Percentiles rank a stretch among this genome's conserved stretches.
Conservation (phyloP, 2,888 invertebrate genomes). For the Merodon equestris region DNA sequence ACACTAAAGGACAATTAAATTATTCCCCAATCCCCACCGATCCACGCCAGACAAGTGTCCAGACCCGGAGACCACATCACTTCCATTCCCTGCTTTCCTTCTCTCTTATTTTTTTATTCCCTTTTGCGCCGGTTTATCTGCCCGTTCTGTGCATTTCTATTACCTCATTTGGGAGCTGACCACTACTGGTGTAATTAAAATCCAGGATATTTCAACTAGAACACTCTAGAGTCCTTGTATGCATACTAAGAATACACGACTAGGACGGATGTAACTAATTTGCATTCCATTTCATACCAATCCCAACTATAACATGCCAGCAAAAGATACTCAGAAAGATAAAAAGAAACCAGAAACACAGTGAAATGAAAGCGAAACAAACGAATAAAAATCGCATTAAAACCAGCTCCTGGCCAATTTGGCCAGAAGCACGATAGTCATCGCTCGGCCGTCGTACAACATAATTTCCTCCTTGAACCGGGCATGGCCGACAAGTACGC, state of each 20-base stretch:
- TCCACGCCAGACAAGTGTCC: no score
- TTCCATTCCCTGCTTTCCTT: no score
- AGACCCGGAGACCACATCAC: no score
- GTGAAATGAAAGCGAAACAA: slow-evolving; percentile 19
- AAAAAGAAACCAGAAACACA: slow-evolving; percentile 28
- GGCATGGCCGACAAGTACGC: no score
- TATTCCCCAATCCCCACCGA: slow-evolving; percentile 21
- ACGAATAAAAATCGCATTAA: slow-evolving; percentile 39
- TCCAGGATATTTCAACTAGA: slow-evolving; percentile 33
- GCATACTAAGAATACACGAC: slow-evolving; percentile 56
- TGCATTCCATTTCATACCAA: slow-evolving; percentile 59
- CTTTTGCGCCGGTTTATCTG: slow-evolving; percentile 7
- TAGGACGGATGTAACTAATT: slow-evolving; percentile 64
- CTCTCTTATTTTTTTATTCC: not conserved
- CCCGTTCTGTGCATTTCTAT: slow-evolving; percentile 40
- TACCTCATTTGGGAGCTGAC: slow-evolving; percentile 52
- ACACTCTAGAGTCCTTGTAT: slow-evolving; percentile 44
- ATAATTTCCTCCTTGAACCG: slow-evolving; percentile 20
- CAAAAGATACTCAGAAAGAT: not conserved
- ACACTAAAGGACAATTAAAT: slow-evolving; percentile 58
- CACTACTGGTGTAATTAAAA: slow-evolving; percentile 42
- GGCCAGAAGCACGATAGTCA: not conserved
- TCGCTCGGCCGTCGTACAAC: no score
- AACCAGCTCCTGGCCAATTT: slow-evolving; percentile 20
- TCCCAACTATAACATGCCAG: slow-evolving; percentile 17